Conservation (phyloP, 2,797 vertebrate genomes). For the Astyanax mexicanus region DNA sequence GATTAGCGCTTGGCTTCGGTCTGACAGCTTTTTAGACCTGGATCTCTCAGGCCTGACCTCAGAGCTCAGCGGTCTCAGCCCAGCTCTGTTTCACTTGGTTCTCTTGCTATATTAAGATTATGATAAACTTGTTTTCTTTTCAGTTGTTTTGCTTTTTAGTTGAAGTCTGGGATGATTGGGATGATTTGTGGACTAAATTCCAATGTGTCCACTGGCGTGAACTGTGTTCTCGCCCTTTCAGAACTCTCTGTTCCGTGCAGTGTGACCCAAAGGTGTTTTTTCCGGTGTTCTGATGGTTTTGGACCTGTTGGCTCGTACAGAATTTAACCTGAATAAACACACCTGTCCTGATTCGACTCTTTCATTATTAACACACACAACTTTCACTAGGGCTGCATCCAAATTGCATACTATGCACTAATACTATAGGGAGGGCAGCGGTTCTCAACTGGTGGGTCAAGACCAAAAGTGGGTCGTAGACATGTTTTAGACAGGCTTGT, state of each 20-base stretch:
- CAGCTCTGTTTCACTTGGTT: not conserved
- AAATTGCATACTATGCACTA: too few species aligned
- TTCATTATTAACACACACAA: too few species aligned
- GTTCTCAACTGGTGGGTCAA: too few species aligned
- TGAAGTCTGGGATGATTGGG: not conserved
- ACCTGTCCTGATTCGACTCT: too few species aligned
- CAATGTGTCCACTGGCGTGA: not conserved
- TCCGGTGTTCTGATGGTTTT: not conserved
- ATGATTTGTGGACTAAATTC: constrained; percentile 23
- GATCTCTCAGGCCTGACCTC: not conserved
- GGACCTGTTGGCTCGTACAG: not conserved
- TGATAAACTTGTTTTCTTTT: constrained; percentile 28
- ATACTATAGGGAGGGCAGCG: too few species aligned
- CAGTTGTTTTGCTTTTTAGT: not conserved
- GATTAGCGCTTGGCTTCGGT: not conserved
- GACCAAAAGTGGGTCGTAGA: too few species aligned
- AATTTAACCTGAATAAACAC: too few species aligned
- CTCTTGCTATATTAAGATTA: not conserved
- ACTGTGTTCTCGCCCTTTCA: not conserved
- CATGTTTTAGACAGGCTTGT: too few species aligned
- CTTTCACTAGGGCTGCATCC: too few species aligned
- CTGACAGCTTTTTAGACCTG: not conserved
- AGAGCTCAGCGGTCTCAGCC: not conserved
- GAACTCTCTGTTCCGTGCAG: not conserved
- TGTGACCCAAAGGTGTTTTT: not conserved